phyloP scores from a whole-genome alignment of 2,888 invertebrate genomes.

The Artemia sinica region DNA sequence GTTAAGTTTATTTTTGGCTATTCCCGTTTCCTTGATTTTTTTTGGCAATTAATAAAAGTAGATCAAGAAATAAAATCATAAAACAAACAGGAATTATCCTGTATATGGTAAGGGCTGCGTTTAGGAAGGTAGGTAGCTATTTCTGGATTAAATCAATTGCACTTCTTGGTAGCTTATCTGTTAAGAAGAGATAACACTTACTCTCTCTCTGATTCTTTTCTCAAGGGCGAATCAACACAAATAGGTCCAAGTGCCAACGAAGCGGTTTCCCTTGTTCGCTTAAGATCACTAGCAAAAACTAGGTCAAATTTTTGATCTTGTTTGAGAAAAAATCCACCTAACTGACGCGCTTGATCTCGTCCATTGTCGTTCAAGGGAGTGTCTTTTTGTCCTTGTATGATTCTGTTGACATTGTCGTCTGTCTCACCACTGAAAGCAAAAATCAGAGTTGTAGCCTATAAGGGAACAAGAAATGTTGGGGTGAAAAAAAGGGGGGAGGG shows the following conservation, averaged over 20 bases:
- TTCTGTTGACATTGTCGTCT: constrained; percentile 11
- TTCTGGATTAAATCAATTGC: too few relatives aligned
- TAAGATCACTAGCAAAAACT: constrained; percentile 6
- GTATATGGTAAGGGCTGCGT: too few relatives aligned
- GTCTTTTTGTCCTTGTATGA: constrained; percentile 14
- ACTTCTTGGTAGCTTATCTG: too few relatives aligned
- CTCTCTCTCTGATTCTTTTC: constrained; percentile 3
- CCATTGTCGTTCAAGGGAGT: constrained; percentile 11
- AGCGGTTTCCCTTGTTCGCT: constrained; percentile 6
- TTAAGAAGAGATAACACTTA: background rate
- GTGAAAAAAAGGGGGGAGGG: too few relatives aligned
- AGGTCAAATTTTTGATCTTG: background rate
- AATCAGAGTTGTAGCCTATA: background rate
- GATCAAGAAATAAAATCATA: too few relatives aligned
- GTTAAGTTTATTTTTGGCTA: too few relatives aligned
- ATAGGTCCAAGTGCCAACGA: background rate
- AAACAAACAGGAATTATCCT: too few relatives aligned
- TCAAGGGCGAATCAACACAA: background rate
- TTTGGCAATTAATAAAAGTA: too few relatives aligned
- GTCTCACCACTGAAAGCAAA: constrained; percentile 9
- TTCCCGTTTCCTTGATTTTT: too few relatives aligned
- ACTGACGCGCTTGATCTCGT: background rate
- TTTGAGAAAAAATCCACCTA: background rate
- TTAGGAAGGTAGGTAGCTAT: too few relatives aligned
- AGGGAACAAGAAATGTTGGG: too few relatives aligned